These are phyloP conservation scores for Etheostoma spectabile DNA, from an alignment of 2,113 vertebrate genomes.

Conservation along the genomic window DNA sequence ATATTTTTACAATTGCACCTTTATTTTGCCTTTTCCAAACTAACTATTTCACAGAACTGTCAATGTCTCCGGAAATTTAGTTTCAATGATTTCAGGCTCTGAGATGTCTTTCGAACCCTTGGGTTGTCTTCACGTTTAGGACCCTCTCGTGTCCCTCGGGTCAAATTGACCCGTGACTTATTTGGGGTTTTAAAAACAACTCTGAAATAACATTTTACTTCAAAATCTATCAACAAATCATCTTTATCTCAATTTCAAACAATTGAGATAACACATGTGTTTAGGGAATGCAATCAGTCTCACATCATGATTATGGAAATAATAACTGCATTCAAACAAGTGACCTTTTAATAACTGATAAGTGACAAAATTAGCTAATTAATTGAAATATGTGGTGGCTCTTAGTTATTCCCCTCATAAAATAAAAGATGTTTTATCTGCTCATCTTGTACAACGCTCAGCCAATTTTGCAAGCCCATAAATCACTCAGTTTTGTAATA, in stretches of 20 bases:
- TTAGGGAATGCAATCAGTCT: too few relatives aligned
- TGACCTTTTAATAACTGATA: background rate
- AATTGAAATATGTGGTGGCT: too few relatives aligned
- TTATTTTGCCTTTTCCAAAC: background rate
- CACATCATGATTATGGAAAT: background rate
- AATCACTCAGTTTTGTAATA: background rate
- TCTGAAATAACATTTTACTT: too few relatives aligned
- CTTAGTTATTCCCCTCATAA: too few relatives aligned
- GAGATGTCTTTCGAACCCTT: background rate
- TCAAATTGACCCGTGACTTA: too few relatives aligned
- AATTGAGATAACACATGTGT: too few relatives aligned
- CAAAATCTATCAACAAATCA: too few relatives aligned
- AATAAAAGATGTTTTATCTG: background rate
- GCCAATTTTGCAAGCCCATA: background rate
- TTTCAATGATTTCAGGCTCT: background rate
- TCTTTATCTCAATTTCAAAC: too few relatives aligned
- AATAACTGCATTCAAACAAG: background rate
- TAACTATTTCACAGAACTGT: background rate
- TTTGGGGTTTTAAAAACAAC: too few relatives aligned
- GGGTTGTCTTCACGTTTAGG: too few relatives aligned
- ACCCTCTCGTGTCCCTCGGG: too few relatives aligned
- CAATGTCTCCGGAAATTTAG: background rate
- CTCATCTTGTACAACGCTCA: background rate
- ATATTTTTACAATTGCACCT: background rate
- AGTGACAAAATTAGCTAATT: background rate